phyloP scores from a whole-genome alignment of 2,888 invertebrate genomes.

The Parnassius smintheus region DNA sequence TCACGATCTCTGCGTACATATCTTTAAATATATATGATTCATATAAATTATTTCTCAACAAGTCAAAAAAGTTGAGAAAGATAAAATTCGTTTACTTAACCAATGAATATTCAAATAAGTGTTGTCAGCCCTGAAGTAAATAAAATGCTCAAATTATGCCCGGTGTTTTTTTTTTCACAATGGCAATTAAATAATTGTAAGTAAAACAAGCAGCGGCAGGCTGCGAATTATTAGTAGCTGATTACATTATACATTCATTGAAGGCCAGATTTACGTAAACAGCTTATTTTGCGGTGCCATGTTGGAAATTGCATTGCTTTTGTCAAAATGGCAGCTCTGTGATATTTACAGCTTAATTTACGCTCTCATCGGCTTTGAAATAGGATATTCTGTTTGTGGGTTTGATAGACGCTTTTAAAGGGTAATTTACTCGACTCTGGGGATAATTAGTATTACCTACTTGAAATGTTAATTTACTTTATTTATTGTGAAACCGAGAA shows the following conservation, averaged over 20 bases:
- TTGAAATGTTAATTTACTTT: not conserved
- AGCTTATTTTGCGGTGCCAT: slow-evolving; percentile 55
- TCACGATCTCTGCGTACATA: too few species aligned
- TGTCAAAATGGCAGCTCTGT: slow-evolving; percentile 33
- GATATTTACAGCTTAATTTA: slow-evolving; percentile 35
- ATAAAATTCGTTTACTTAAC: not conserved
- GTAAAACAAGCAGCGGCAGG: slow-evolving; percentile 23
- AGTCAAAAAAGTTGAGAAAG: too few species aligned
- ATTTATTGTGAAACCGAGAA: too few species aligned
- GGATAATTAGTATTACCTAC: not conserved
- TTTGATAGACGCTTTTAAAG: slow-evolving; percentile 15
- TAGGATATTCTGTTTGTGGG: slow-evolving; percentile 19
- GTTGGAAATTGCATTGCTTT: slow-evolving; percentile 43
- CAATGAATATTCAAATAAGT: slow-evolving; percentile 2
- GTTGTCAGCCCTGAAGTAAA: not conserved
- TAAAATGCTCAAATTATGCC: slow-evolving; percentile 1
- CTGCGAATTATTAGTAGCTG: slow-evolving; percentile 48
- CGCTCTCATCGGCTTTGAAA: slow-evolving; percentile 19
- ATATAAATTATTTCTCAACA: too few species aligned
- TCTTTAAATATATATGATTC: too few species aligned
- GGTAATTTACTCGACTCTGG: slow-evolving; percentile 1
- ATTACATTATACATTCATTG: slow-evolving; percentile 76
- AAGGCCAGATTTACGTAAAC: slow-evolving; percentile 65
- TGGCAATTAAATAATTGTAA: slow-evolving; percentile 27
- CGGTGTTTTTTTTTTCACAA: slow-evolving; percentile 20